Conservation (phyloP, 2,113 vertebrate genomes). For the Fregata magnificens region DNA sequence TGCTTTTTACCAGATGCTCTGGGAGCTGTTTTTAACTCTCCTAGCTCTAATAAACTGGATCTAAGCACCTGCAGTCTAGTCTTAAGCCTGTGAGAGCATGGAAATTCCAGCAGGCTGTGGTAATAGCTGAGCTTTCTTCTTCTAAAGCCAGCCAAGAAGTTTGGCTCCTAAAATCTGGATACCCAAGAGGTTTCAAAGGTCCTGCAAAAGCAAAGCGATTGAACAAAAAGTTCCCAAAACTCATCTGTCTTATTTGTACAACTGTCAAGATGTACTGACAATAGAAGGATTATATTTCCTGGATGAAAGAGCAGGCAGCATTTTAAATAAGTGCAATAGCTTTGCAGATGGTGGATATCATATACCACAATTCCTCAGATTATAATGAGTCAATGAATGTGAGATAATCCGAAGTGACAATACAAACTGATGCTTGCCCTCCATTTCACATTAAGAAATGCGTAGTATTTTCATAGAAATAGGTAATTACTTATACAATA, state of each 20-base stretch:
- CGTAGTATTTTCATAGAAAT: neutral
- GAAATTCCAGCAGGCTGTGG: neutral
- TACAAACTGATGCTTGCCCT: neutral
- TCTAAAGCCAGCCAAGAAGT: neutral
- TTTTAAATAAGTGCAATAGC: neutral
- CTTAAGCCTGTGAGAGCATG: neutral
- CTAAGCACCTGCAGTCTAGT: neutral
- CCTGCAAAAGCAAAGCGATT: neutral
- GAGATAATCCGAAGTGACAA: neutral
- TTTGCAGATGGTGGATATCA: neutral
- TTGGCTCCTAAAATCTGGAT: neutral
- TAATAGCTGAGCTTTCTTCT: neutral
- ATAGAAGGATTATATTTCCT: neutral
- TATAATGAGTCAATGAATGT: neutral
- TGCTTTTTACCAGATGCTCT: neutral
- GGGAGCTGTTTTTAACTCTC: neutral
- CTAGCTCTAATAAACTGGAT: neutral
- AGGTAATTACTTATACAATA: neutral
- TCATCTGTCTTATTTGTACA: neutral
- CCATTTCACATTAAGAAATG: neutral
- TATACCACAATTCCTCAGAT: neutral
- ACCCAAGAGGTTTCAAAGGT: neutral
- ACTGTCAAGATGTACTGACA: neutral
- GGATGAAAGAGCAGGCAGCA: neutral
- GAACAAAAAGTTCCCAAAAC: neutral